A percentile compares a stretch with the other conserved stretches of the same genome.
These are phyloP conservation scores for Limonius californicus DNA, from an alignment of 1,140 invertebrate species.

Conservation along the genomic window DNA sequence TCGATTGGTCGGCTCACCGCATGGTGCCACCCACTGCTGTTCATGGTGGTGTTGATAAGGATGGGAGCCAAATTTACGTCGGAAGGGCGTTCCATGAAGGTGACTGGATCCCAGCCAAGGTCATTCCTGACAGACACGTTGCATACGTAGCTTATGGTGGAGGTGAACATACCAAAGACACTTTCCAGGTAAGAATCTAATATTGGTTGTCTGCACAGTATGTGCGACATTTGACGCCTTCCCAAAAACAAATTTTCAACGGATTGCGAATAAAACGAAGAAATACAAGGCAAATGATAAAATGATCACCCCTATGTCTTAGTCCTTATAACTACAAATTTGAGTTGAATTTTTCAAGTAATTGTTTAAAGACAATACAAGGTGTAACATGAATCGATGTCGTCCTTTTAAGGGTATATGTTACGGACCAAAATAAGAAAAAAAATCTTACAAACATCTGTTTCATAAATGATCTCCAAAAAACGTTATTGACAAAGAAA, in stretches of 20 bases:
- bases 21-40: constrained; percentile 52
- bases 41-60: constrained; percentile 63
- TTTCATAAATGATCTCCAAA: too few relatives aligned
- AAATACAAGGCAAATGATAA: neutral
- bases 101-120: constrained; percentile 72
- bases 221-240: neutral
- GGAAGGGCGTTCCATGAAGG: constrained; percentile 69
- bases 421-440: too few relatives aligned
- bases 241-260: too few relatives aligned
- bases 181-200: constrained; percentile 5
- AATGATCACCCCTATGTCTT: neutral
- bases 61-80: constrained; percentile 69
- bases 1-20: constrained; percentile 31
- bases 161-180: neutral
- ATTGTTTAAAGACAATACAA: too few relatives aligned
- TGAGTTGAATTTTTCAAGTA: too few relatives aligned
- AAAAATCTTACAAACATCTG: too few relatives aligned
- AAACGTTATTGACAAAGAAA: too few relatives aligned
- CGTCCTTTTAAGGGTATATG: too few relatives aligned
- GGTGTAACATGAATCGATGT: too few relatives aligned
- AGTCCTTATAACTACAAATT: too few relatives aligned
- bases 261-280: neutral
- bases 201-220: too few relatives aligned
- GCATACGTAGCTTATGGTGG: constrained; percentile 64
- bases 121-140: constrained; percentile 61